phyloP scores from a whole-genome alignment of 2,888 invertebrate genomes.

The Parochlus steinenii region DNA sequence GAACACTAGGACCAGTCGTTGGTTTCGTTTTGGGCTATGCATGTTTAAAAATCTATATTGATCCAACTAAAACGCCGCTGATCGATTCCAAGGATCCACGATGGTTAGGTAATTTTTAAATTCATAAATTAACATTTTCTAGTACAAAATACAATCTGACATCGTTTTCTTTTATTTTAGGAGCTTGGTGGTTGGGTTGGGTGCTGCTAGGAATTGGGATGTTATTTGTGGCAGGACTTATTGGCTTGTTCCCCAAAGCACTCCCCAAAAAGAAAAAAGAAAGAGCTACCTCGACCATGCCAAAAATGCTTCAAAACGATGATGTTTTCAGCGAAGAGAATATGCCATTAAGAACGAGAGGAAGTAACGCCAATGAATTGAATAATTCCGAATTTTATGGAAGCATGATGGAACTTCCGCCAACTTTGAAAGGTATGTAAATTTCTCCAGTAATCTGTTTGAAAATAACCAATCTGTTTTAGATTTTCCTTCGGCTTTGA shows the following conservation, averaged over 20 bases:
- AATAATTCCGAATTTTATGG: not conserved
- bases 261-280: slow-evolving; percentile 27
- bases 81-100: slow-evolving; percentile 43
- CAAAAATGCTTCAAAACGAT: slow-evolving; percentile 2
- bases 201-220: slow-evolving; percentile 35
- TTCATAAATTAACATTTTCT: not conserved
- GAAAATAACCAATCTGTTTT: too few species aligned
- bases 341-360: not conserved
- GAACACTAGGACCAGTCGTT: slow-evolving; percentile 38
- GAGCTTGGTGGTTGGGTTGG: slow-evolving; percentile 65
- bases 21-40: slow-evolving; percentile 37
- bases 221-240: slow-evolving; percentile 40
- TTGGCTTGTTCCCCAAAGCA: slow-evolving; percentile 46
- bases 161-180: slow-evolving; percentile 21
- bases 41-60: slow-evolving; percentile 39
- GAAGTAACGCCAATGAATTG: not conserved
- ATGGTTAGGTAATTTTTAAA: slow-evolving; percentile 32
- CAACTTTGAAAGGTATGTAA: too few species aligned
- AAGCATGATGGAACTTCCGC: slow-evolving; percentile 6
- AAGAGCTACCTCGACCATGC: not conserved
- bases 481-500: slow-evolving; percentile 41
- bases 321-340: slow-evolving; percentile 5
- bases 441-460: too few species aligned
- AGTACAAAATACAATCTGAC: not conserved
- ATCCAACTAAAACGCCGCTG: slow-evolving; percentile 39